Evolutionary conservation across 92 coral and sea anemone genomes (phyloP), one percentile per base, ranked within the genome.

Genomic region (Micromussa lordhowensis): DNA sequence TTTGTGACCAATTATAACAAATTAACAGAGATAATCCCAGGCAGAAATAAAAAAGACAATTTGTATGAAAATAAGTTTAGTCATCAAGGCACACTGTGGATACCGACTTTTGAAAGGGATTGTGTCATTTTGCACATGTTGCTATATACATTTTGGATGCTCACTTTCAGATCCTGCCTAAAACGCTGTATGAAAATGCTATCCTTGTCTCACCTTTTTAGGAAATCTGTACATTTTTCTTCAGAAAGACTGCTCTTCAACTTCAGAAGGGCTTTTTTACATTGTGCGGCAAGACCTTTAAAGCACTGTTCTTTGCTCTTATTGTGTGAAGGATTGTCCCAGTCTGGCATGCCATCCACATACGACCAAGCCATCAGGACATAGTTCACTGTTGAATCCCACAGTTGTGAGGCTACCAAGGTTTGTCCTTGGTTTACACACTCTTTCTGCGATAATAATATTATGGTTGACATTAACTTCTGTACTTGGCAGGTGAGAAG

Each of bases 321-420:
- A 88, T 95, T 95, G 73, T 95, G 98, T 0, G 94, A 86, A 24
- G 98, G 96, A 54, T 86, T 95, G 63, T 95, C 98, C 98, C 98
- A 95, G 84, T 90, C 82, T 0, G 98, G 98, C 91, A 95, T 85
- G 38, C 92, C 92, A 73, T 85, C 90, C 68, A 95, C 94, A 78
- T 89, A 89, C 4, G 83, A 61, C 94, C 98, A 95, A 14, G 96
- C 98, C 94, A 89, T 91, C 12, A 95, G 80, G 9, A 91, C 96
- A 81, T 95, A 95, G 66, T 89, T 83, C 28, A 93, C 74, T 5
- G 92, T 87, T 22, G 92, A 78, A 61, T 87, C 91, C 96, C 98
- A 95, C 63, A 82, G 88, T 30, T 90, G 84, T 0, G 89, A 91
- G 8, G 75, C 53, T 18, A 95, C 53, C 7, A 95, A 88, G 35